Conservation (phyloP, 1,140 invertebrate species). For the Ephestia elutella region DNA sequence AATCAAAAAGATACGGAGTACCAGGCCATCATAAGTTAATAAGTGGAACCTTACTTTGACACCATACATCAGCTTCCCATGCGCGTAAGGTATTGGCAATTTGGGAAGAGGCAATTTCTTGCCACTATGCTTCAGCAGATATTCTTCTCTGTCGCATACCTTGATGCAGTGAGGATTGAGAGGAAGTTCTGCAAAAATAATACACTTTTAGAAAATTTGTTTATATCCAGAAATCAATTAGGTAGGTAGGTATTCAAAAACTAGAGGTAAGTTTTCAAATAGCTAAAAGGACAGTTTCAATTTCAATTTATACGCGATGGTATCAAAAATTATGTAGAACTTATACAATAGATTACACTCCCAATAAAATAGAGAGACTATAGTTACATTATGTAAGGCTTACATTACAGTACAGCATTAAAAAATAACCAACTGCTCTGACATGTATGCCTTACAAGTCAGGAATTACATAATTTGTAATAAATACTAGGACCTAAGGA, state of each 20-base stretch:
- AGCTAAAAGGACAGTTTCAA: too few relatives aligned
- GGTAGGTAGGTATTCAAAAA: too few relatives aligned
- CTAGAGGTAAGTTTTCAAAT: too few relatives aligned
- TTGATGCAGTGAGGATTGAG: constrained; percentile 54
- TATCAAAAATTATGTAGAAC: too few relatives aligned
- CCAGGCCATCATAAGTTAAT: constrained; percentile 16
- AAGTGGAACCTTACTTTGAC: constrained; percentile 46
- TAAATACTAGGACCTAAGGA: constrained; percentile 44
- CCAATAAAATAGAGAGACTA: too few relatives aligned
- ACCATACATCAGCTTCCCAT: constrained; percentile 57
- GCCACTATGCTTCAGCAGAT: constrained; percentile 36
- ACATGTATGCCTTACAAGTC: background rate
- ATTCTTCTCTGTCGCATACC: constrained; percentile 57
- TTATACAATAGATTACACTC: too few relatives aligned
- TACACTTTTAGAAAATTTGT: too few relatives aligned
- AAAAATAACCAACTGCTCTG: too few relatives aligned
- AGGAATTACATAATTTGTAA: constrained; percentile 64
- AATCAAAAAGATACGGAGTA: background rate
- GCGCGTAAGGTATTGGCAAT: constrained; percentile 38
- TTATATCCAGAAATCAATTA: too few relatives aligned
- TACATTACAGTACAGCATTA: too few relatives aligned
- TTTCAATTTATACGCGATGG: too few relatives aligned
- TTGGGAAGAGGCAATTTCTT: constrained; percentile 27
- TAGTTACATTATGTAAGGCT: too few relatives aligned
- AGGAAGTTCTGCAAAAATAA: constrained; percentile 34